Base-by-base conservation (phyloP, 1,140 invertebrate genomes). In the Psix sp. region DNA sequence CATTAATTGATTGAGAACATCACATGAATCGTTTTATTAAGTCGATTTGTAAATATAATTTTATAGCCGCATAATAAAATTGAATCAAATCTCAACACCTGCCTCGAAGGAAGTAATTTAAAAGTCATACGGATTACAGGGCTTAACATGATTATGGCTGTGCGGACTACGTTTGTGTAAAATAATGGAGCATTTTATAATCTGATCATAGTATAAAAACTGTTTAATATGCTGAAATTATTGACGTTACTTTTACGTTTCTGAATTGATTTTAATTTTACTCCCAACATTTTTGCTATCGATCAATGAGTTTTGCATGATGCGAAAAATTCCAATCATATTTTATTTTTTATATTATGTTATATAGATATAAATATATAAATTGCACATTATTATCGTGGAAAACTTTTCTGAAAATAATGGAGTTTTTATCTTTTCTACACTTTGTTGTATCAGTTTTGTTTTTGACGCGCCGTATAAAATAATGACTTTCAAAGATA, bases 31-130 rank as follows among this genome's bases (percentile, higher is more conserved):
- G 29, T 74, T 46, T 35, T 42, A 11, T 15, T 18, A 24, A 18
- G 43, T 54, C 67, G 42, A 20, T 59, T 65, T 52, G 65, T 54
- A 26, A 48, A 21, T 46, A 43, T n/a, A 38, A 59, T 71, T 66
- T 70, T 62, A 71, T 70, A 43, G 35, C 51, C 20, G 24, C 11
- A 10, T 29, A 67, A 67, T 62, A 62, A 60, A 76, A 76, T 76
- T 76, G 62, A 76, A 71, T 76, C 56, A 70, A 76, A 76, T 67
- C 74, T 76, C 67, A 57, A 71, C 74, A 76, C 74, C 74, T 76
- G 74, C 74, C 67, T 76, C 65, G 65, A 57, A 76, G 62, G 74
- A 71, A 76, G 74, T 57, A 76, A 76, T 76, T 71, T 71, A 29
- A 56, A 60, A 67, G 56, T 66, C 33, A 31, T 35, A 40, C 21